These are phyloP conservation scores for Oasisia sp. DNA, from an alignment of 2,888 invertebrate genomes.

Conservation along the genomic window DNA sequence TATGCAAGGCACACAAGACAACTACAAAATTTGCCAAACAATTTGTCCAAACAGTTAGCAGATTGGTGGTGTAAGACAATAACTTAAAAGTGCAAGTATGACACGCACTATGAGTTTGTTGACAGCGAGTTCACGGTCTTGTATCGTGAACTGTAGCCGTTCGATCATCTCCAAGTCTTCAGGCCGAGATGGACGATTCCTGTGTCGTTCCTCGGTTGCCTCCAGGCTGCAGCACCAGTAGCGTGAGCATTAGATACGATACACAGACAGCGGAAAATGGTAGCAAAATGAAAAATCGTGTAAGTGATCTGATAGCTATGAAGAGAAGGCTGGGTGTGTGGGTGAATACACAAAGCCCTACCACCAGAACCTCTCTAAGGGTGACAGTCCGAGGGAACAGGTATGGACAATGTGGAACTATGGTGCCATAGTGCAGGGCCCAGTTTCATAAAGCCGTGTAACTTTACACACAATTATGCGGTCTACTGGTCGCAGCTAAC, in stretches of 20 bases:
- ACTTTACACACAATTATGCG: too few species aligned
- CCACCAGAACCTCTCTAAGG: too few species aligned
- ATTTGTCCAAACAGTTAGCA: not conserved
- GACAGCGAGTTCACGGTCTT: conserved; percentile 56
- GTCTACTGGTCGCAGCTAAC: too few species aligned
- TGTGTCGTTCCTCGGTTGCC: conserved; percentile 61
- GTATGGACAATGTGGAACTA: too few species aligned
- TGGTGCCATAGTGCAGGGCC: too few species aligned
- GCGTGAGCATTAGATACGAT: not conserved
- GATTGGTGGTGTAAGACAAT: not conserved
- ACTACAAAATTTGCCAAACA: too few species aligned
- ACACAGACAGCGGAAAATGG: not conserved
- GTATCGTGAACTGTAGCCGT: conserved; percentile 52
- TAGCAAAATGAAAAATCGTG: not conserved
- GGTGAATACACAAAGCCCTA: not conserved
- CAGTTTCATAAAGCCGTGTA: too few species aligned
- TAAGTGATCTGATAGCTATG: not conserved
- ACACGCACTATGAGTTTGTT: conserved; percentile 59
- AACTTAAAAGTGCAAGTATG: not conserved
- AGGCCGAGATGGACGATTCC: conserved; percentile 60
- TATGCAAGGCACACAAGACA: too few species aligned
- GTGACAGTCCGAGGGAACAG: too few species aligned
- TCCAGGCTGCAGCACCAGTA: conserved; percentile 48
- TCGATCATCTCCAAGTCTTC: conserved; percentile 63
- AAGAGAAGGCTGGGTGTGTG: not conserved